Evolutionary conservation across 2,113 vertebrate genomes (phyloP), one percentile per base, ranked within the genome.

Genomic region (Microcebus griseorufus): DNA sequence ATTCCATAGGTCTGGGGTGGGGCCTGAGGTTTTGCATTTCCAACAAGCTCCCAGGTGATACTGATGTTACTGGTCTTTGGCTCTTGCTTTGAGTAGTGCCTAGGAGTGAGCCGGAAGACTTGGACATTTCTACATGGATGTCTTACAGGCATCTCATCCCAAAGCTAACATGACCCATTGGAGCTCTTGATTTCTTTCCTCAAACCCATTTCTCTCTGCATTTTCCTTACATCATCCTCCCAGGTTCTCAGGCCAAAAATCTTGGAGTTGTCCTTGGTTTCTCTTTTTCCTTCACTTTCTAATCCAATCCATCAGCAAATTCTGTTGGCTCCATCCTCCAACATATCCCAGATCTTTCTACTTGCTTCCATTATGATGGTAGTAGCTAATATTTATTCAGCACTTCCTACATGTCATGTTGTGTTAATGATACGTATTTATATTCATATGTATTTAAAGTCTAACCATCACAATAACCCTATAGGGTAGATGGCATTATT

Each of bases 191-290:
- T 45, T 86, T 58, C 51, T 76, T 82, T 85, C 64, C 32, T 90
- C 85, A 75, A 80, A 88, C 37, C 32, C 9, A 23, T 58, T 91
- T 83, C 82, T 82, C 12, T 39, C 55, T 87, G 70, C 12, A 67
- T 84, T 53, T 93, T 88, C 20, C 80, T 90, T 55, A 37, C 34
- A 39, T 80, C 45, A 67, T 53, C 67, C 16, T 91, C 65, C 51
- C 34, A 22, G 62, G 29, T 89, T 37, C 25, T 80, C 20, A 88
- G 12, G 37, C 79, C 95, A 29, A 60, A 93, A 51, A 58, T 88
- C 39, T 89, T 91, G 42, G 39, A 64, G 64, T 37, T 95, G 48
- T 65, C 45, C 60, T 76, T 89, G 62, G 55, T 93, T 96, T 94
- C 62, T 92, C 39, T 94, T 37, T 96, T 95, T 62, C 16, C 45